phyloP scores from a whole-genome alignment of 2,888 invertebrate genomes.

The Rhingia rostrata region DNA sequence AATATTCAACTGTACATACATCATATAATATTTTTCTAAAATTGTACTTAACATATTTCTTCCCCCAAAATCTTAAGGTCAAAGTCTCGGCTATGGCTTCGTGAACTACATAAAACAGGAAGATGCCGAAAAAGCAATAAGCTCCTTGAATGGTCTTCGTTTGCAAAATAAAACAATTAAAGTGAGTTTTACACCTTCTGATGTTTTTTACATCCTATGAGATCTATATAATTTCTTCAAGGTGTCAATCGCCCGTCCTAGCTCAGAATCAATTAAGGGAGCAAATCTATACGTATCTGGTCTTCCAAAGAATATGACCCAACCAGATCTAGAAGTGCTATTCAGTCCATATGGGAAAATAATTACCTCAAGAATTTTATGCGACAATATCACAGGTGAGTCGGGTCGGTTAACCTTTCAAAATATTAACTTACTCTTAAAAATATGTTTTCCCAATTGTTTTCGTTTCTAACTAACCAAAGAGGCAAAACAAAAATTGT shows the following conservation, averaged over 20 bases:
- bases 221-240: constrained; percentile 48
- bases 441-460: constrained; percentile 71
- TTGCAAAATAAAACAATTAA: constrained; percentile 99
- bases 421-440: constrained; percentile 2
- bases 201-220: background rate
- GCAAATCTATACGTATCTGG: constrained; percentile 97
- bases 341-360: constrained; percentile 92
- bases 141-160: constrained; percentile 97
- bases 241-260: constrained; percentile 94
- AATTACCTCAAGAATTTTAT: constrained; percentile 93
- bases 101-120: constrained; percentile 99
- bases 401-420: constrained; percentile 58
- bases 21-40: too few relatives aligned
- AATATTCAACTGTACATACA: too few relatives aligned
- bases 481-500: constrained; percentile 26
- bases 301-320: constrained; percentile 94
- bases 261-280: constrained; percentile 96
- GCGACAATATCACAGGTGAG: constrained; percentile 93
- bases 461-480: constrained; percentile 70
- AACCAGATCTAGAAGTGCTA: constrained; percentile 91
- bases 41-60: background rate
- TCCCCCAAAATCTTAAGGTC: constrained; percentile 85
- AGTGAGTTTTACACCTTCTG: constrained; percentile 84
- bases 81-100: constrained; percentile 99
- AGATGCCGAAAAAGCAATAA: constrained; percentile 99